Evolutionary conservation across 2,797 vertebrate genomes (phyloP).

Genomic region (Cyprinodon diabolis): DNA sequence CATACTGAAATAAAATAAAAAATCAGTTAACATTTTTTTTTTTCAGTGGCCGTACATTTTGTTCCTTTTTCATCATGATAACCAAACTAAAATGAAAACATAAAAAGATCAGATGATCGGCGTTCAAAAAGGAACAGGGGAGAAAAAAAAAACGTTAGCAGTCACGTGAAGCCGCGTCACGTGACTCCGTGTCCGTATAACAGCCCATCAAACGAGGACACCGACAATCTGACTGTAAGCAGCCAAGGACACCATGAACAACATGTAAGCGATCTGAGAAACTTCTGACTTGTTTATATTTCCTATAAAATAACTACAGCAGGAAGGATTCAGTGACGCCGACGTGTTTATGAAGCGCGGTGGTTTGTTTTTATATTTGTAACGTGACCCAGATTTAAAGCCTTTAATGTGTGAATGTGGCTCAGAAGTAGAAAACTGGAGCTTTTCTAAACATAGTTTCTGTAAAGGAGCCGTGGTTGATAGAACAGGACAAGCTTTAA

Average conservation of each 20-base stretch:
- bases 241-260: constrained; percentile 58
- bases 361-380: not conserved
- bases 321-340: not conserved
- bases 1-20: too few relatives aligned
- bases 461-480: not conserved
- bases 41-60: too few relatives aligned
- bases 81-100: too few relatives aligned
- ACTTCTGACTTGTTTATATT: not conserved
- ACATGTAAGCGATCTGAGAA: constrained; percentile 56
- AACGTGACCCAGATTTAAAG: constrained; percentile 39
- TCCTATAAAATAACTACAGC: rapidly evolving
- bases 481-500: not conserved
- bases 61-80: too few relatives aligned
- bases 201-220: not conserved
- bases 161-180: constrained; percentile 58
- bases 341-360: not conserved
- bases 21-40: too few relatives aligned
- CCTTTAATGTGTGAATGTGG: constrained; percentile 5
- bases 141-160: not conserved
- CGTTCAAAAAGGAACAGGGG: not conserved
- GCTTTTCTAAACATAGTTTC: not conserved
- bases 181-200: constrained; percentile 36
- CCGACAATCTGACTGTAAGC: not conserved
- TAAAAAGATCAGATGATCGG: not conserved
- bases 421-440: not conserved